Evolutionary conservation across 2,797 vertebrate species (phyloP).

Genomic region (Neopelma chrysocephalum): DNA sequence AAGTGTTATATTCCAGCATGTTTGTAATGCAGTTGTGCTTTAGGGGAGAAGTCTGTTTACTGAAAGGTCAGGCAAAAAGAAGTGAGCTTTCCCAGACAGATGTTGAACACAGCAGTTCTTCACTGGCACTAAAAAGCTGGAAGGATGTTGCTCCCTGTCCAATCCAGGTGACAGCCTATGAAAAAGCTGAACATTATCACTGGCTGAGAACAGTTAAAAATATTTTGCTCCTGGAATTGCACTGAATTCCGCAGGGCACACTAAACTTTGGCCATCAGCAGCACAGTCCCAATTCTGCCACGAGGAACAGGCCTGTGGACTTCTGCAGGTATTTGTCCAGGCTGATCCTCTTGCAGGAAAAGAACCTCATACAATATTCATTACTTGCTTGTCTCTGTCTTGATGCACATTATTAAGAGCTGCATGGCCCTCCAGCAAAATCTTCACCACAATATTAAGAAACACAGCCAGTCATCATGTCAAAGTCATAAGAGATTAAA

Average conservation of each 20-base stretch:
- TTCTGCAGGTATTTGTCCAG: neutral
- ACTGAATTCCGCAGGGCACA: neutral
- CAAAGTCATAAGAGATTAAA: constrained; percentile 62
- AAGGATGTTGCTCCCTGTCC: neutral
- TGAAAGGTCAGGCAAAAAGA: neutral
- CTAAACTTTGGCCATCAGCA: neutral
- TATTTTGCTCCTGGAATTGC: neutral
- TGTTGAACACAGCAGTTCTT: neutral
- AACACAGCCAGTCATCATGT: constrained; percentile 35
- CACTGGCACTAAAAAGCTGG: neutral
- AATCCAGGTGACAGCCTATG: neutral
- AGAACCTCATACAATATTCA: constrained; percentile 22
- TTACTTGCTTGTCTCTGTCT: constrained; percentile 5
- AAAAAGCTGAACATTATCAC: neutral
- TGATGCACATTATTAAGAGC: constrained; percentile 38
- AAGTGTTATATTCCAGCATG: neutral
- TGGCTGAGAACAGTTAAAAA: neutral
- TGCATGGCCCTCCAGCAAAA: constrained; percentile 38
- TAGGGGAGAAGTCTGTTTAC: neutral
- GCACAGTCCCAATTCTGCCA: neutral
- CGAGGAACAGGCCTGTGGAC: neutral
- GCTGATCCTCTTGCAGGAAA: neutral
- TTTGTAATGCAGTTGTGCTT: neutral
- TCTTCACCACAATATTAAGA: constrained; percentile 51
- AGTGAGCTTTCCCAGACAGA: neutral